Conservation (phyloP, 2,113 vertebrate species). For the Theristicus caerulescens region DNA sequence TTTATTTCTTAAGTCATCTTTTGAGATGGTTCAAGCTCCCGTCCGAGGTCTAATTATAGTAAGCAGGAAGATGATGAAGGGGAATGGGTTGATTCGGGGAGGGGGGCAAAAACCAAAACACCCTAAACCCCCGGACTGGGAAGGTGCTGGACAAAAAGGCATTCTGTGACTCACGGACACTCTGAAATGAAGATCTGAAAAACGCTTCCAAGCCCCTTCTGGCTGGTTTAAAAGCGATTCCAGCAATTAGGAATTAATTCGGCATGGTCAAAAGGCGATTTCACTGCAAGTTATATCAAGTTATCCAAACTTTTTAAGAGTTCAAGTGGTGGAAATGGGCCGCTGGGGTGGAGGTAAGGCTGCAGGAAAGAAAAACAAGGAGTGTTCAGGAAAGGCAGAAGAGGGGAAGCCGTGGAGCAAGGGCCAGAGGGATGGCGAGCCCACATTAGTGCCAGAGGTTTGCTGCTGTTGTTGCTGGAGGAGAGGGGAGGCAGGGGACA, state of each 20-base stretch:
- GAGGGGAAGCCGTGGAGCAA: background rate
- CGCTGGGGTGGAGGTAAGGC: conserved; percentile 17
- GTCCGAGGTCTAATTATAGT: conserved; percentile 77
- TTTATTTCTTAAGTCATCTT: conserved; percentile 67
- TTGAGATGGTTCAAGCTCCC: conserved; percentile 34
- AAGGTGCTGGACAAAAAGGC: conserved; percentile 23
- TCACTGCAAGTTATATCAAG: conserved; percentile 32
- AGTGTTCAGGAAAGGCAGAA: conserved; percentile 27
- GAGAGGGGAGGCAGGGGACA: background rate
- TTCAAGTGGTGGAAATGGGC: conserved; percentile 21
- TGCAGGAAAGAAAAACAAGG: conserved; percentile 40
- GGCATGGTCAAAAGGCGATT: conserved; percentile 53
- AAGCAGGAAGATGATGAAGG: conserved; percentile 60
- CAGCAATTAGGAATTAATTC: conserved; percentile 65
- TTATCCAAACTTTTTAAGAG: conserved; percentile 30
- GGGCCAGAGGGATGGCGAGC: background rate
- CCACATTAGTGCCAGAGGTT: background rate
- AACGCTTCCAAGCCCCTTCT: background rate
- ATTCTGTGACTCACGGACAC: conserved; percentile 8
- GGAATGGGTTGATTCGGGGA: conserved; percentile 69
- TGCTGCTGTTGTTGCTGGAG: background rate
- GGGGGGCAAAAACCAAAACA: background rate
- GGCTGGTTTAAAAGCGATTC: conserved; percentile 4
- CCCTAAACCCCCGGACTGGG: background rate
- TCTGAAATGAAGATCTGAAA: conserved; percentile 17